Conservation (phyloP, 1,140 invertebrate genomes). For the Camponotus floridanus region DNA sequence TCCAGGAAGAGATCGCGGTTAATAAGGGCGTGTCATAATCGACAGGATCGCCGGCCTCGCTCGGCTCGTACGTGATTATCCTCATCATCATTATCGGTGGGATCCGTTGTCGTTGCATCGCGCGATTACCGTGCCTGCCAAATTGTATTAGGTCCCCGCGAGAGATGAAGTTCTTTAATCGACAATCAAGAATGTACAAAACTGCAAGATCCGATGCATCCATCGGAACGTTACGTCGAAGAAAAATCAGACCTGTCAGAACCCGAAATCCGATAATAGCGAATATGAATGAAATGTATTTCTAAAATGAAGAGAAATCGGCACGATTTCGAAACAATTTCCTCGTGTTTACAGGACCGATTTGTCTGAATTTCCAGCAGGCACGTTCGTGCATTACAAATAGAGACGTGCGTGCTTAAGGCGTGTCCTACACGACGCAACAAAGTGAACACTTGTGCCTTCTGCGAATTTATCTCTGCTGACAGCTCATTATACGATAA, state of each 20-base stretch:
- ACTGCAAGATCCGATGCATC: not conserved
- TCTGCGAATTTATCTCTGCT: slow-evolving; percentile 73
- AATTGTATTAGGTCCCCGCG: slow-evolving; percentile 34
- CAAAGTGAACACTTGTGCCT: slow-evolving; percentile 65
- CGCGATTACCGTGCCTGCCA: slow-evolving; percentile 15
- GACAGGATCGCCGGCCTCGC: slow-evolving; percentile 40
- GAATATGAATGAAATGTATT: not conserved
- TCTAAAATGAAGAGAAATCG: not conserved
- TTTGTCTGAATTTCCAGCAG: slow-evolving; percentile 28
- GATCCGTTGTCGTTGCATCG: slow-evolving; percentile 49
- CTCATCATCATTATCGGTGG: slow-evolving; percentile 68
- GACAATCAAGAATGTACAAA: not conserved
- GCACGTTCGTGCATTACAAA: slow-evolving; percentile 61
- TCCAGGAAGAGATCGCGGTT: slow-evolving; percentile 46
- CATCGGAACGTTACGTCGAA: not conserved
- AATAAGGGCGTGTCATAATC: slow-evolving; percentile 68
- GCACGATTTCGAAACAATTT: slow-evolving; percentile 11
- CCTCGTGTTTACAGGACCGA: not conserved
- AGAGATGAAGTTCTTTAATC: slow-evolving; percentile 7
- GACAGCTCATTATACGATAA: slow-evolving; percentile 75
- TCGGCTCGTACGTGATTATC: slow-evolving; percentile 65
- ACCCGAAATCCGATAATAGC: not conserved
- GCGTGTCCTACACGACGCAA: slow-evolving; percentile 60
- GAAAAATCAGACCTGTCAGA: not conserved
- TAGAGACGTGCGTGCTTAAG: slow-evolving; percentile 60